Base-by-base conservation (phyloP, 2,797 vertebrate species). In the Rhadinocentrus ornatus region DNA sequence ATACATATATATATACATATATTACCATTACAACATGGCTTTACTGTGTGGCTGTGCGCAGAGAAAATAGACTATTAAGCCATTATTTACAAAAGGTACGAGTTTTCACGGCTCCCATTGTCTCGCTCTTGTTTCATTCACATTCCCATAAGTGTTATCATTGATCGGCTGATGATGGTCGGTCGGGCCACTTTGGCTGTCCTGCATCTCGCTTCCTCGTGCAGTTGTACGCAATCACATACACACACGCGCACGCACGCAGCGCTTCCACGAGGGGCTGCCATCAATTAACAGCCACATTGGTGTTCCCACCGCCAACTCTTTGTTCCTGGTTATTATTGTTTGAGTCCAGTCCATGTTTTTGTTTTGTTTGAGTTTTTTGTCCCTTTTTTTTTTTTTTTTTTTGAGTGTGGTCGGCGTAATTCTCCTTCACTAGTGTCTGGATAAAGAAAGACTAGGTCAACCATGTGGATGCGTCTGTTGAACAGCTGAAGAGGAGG, bases 381-480 rank as follows among this genome's bases (percentile, higher is more conserved):
- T 75, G 59, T 60, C 31, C 8, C 15, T 63, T 27, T 71, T 26
- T 20, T 66, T 24, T 59, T 35, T 58, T 35, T 48, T 54, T 82
- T 69, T 73, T 65, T 69, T 39, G 59, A 89, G 90, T 88, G 83
- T 84, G 86, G 73, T 86, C 84, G 78, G 89, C 89, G 92, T 93
- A 88, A 93, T 93, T 94, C 91, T 95, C 91, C 92, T 85, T 91
- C 91, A 92, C 91, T 91, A 93, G 91, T 93, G 94, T 92, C 91
- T 94, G 94, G 93, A 93, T 93, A 94, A 94, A 95, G 92, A 89
- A 94, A 92, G 96, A 95, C 94, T 94, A 93, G 96, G 94, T 96
- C 95, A 92, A 95, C 95, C 96, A 95, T 95, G 96, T 95, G 96
- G 95, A 96, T 94, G 94, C 92, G 95, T 94, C 93, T 95, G 96